Conservation (phyloP, 2,113 vertebrate genomes). For the Chroicocephalus ridibundus region DNA sequence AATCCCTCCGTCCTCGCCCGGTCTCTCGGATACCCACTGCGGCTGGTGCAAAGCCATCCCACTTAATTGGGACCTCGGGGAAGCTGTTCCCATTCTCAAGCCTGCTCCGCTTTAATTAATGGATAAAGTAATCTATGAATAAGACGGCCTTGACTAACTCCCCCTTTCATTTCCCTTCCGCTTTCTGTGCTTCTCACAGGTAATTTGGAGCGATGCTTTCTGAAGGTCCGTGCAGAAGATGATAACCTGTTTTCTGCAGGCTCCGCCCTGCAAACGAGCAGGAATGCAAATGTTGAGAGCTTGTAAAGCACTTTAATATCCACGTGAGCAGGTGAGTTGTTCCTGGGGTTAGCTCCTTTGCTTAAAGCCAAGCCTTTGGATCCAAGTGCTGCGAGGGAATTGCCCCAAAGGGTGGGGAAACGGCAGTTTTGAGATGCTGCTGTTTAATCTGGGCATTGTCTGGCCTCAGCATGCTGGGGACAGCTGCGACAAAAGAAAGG, state of each 20-base stretch:
- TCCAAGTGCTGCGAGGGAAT: background rate
- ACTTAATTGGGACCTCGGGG: background rate
- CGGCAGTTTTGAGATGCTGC: background rate
- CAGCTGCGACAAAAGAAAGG: background rate
- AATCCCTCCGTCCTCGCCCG: background rate
- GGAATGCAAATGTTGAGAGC: background rate
- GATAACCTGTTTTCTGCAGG: background rate
- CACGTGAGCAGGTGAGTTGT: background rate
- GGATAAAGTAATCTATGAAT: background rate
- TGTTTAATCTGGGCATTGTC: background rate
- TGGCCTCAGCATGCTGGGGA: background rate
- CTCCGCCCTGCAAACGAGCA: background rate
- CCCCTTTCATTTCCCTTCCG: background rate
- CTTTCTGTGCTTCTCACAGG: background rate
- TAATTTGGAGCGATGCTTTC: background rate
- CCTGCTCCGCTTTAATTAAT: background rate
- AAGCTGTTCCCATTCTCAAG: background rate
- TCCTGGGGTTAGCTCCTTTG: background rate
- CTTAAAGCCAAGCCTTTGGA: background rate
- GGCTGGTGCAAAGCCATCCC: background rate
- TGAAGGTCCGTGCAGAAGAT: accelerated
- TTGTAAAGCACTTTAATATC: background rate
- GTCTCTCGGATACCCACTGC: background rate
- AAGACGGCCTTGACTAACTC: background rate
- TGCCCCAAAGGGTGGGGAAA: background rate